Evolutionary conservation across 1,140 invertebrate genomes (phyloP).

Genomic region (Macrobrachium rosenbergii): DNA sequence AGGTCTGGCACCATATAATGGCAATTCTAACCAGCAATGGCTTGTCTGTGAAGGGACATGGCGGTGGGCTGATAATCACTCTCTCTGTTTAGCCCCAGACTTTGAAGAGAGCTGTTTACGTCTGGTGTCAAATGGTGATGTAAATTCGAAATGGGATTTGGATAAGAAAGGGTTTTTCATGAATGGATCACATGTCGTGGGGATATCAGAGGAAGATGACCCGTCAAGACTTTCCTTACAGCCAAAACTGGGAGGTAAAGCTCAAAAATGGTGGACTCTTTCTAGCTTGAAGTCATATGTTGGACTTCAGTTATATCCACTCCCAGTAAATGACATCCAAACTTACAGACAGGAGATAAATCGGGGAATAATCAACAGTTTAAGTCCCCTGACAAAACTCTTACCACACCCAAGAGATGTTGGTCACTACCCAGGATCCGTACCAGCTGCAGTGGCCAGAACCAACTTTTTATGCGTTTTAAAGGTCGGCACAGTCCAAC

Average conservation of each 20-base stretch:
- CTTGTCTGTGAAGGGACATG: conserved; percentile 12
- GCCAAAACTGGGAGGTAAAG: not conserved
- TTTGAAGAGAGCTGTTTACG: not conserved
- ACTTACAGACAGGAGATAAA: conserved; percentile 31
- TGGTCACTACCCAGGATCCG: conserved; percentile 17
- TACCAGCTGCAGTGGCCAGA: not conserved
- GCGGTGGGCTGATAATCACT: conserved; percentile 17
- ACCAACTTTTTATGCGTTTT: not conserved
- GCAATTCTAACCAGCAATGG: conserved; percentile 31
- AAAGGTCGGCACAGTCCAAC: not conserved
- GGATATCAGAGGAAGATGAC: conserved; percentile 12
- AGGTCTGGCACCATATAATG: conserved; percentile 4
- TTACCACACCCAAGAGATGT: conserved; percentile 15
- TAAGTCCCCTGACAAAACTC: conserved; percentile 2
- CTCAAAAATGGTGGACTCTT: conserved; percentile 36
- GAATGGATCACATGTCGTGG: conserved; percentile 7
- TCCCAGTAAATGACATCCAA: not conserved
- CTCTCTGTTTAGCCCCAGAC: conserved; percentile 23
- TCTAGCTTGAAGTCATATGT: conserved; percentile 20
- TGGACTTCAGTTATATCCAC: not conserved
- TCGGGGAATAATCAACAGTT: conserved; percentile 21
- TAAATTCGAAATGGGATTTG: not conserved
- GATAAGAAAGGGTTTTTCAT: not conserved
- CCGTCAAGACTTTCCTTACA: not conserved
- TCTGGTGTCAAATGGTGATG: not conserved